Evolutionary conservation across 2,113 vertebrate species (phyloP).

Genomic region (Cinclus cinclus): DNA sequence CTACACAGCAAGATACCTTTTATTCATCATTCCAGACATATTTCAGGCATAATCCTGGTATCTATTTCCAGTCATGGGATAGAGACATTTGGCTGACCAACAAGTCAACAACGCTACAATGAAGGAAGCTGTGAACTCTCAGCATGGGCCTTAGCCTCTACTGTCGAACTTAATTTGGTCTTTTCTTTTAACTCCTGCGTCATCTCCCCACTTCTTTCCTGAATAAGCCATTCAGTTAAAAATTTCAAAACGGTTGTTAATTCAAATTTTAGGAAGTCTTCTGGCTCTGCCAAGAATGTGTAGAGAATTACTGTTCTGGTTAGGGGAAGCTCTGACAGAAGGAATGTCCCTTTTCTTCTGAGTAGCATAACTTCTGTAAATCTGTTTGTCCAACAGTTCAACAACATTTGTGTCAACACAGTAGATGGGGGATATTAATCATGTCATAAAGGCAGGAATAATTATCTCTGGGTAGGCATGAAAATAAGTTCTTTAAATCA

Average conservation of each 20-base stretch:
- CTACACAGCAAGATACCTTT: not conserved
- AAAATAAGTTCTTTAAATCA: not conserved
- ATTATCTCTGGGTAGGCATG: not conserved
- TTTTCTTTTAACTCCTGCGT: not conserved
- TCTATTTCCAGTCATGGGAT: not conserved
- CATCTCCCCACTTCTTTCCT: not conserved
- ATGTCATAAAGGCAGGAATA: not conserved
- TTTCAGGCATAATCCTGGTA: not conserved
- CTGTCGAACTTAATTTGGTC: fast-evolving
- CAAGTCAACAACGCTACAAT: not conserved
- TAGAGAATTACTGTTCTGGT: not conserved
- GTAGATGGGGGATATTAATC: not conserved
- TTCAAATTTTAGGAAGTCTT: not conserved
- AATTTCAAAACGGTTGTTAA: not conserved
- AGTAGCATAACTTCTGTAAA: not conserved
- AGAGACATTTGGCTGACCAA: not conserved
- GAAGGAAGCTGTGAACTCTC: not conserved
- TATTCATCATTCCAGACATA: not conserved
- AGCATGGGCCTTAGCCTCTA: not conserved
- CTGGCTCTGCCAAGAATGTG: not conserved
- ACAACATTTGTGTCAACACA: not conserved
- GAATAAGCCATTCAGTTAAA: not conserved
- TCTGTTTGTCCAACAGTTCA: not conserved
- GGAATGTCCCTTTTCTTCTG: not conserved
- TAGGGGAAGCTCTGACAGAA: not conserved